Evolutionary conservation across 2,113 vertebrate species (phyloP).

Genomic region (Empidonax alnorum): DNA sequence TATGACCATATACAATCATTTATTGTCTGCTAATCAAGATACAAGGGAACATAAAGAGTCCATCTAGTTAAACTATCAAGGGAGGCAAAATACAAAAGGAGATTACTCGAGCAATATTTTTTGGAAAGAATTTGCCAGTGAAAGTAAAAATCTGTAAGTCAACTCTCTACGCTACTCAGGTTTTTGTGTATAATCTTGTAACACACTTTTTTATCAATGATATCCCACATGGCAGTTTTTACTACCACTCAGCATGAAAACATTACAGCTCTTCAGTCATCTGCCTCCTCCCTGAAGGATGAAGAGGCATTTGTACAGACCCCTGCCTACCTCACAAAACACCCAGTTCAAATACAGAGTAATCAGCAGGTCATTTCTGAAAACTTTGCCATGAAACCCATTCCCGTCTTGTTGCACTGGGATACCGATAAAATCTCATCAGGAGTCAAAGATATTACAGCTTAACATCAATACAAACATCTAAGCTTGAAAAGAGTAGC

Average conservation of each 20-base stretch:
- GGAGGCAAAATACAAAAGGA: not conserved
- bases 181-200: not conserved
- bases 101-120: not conserved
- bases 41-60: not conserved
- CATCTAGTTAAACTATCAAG: not conserved
- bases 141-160: not conserved
- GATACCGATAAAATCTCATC: not conserved
- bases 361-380: not conserved
- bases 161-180: not conserved
- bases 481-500: not conserved
- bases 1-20: not conserved
- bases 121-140: not conserved
- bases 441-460: not conserved
- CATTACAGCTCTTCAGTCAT: not conserved
- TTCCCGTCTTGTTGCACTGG: not conserved
- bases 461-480: not conserved
- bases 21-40: not conserved
- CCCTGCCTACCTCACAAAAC: not conserved
- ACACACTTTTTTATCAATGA: not conserved
- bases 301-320: not conserved
- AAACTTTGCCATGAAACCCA: not conserved
- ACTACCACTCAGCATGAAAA: not conserved
- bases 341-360: not conserved
- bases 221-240: not conserved
- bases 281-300: not conserved